Percentiles rank a stretch among this genome's conserved stretches.
phyloP scores from a whole-genome alignment of 2,797 vertebrate species.

The Anguilla pacifica region DNA sequence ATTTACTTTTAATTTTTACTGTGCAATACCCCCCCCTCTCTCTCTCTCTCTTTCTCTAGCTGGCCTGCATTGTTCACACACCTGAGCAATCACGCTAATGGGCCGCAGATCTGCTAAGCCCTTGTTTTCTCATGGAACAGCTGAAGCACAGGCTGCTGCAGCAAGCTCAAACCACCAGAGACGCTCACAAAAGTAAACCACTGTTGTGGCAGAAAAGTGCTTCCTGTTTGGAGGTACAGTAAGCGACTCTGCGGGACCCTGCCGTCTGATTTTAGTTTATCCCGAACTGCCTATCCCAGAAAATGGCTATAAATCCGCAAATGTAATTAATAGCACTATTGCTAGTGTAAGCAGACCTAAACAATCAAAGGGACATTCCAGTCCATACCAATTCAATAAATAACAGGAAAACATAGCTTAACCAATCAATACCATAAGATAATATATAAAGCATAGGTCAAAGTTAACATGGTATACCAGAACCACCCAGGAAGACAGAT shows the following conservation, averaged over 20 bases:
- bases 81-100: constrained; percentile 14
- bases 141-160: neutral
- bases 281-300: neutral
- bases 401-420: neutral
- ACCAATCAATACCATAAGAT: neutral
- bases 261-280: neutral
- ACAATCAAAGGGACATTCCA: neutral
- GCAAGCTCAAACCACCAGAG: neutral
- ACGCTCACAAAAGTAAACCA: neutral
- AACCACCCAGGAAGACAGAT: neutral
- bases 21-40: constrained; percentile 35
- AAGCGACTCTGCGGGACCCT: neutral
- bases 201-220: no score
- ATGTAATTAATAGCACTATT: neutral
- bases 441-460: neutral
- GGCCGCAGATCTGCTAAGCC: neutral
- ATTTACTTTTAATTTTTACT: constrained; percentile 58
- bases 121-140: constrained; percentile 20
- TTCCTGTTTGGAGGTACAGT: no score
- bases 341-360: neutral
- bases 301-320: neutral
- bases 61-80: constrained; percentile 42
- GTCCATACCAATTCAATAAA: neutral
- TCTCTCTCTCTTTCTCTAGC: constrained; percentile 30
- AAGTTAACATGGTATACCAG: neutral